These are phyloP conservation scores for Onthophagus sagittarius DNA, from an alignment of 2,888 invertebrate species.

Conservation along the genomic window DNA sequence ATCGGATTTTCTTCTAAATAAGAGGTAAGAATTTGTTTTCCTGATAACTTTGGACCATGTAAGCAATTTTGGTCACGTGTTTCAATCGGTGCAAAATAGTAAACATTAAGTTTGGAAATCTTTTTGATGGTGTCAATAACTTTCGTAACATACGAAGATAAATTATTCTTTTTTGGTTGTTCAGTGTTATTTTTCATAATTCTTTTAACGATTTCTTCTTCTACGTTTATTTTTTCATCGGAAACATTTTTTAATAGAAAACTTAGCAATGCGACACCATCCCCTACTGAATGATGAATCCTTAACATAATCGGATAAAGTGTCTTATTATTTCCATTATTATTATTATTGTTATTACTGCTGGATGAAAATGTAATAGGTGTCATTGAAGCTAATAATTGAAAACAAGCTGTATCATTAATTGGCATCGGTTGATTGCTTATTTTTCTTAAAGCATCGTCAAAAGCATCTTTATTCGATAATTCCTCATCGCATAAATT, in stretches of 20 bases:
- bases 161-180: neutral
- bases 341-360: neutral
- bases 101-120: slow-evolving; percentile 12
- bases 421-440: slow-evolving; percentile 15
- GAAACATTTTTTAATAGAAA: slow-evolving; percentile 16
- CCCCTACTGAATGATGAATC: slow-evolving; percentile 19
- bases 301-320: slow-evolving; percentile 13
- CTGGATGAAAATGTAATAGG: slow-evolving; percentile 9
- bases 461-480: slow-evolving; percentile 10
- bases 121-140: neutral
- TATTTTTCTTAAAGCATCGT: slow-evolving; percentile 7
- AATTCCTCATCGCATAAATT: slow-evolving; percentile 10
- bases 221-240: slow-evolving; percentile 5
- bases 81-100: slow-evolving; percentile 8
- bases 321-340: neutral
- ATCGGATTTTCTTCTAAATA: slow-evolving; percentile 13
- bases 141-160: neutral
- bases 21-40: slow-evolving; percentile 16
- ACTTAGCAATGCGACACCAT: slow-evolving; percentile 13
- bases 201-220: slow-evolving; percentile 6
- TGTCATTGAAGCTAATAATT: slow-evolving; percentile 16
- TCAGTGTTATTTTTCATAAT: neutral
- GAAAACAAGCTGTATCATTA: slow-evolving; percentile 12
- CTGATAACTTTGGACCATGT: slow-evolving; percentile 13
- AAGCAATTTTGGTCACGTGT: slow-evolving; percentile 19